Evolutionary conservation across 2,797 vertebrate genomes (phyloP).

Genomic region (Oceanodroma leucorhoa): DNA sequence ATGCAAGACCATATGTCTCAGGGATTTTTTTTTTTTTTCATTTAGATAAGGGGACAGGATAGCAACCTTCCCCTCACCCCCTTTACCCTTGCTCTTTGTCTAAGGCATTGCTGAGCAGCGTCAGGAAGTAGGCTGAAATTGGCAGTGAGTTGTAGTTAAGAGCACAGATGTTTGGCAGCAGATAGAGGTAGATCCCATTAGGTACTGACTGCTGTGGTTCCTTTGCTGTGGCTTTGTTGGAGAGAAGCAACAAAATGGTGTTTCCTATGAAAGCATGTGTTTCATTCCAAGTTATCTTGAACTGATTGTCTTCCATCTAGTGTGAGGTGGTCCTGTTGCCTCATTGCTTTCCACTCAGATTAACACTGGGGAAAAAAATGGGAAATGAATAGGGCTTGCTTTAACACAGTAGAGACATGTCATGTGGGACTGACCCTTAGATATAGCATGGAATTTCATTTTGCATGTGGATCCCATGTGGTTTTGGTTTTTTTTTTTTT

Average conservation of each 20-base stretch:
- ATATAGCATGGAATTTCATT: not conserved
- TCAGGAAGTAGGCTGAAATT: not conserved
- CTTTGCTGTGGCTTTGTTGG: not conserved
- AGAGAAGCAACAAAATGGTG: not conserved
- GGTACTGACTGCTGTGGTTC: not conserved
- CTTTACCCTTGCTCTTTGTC: not conserved
- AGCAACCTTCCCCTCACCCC: not conserved
- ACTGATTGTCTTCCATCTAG: not conserved
- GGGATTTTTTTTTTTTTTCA: conserved; percentile 2
- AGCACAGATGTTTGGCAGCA: conserved; percentile 61
- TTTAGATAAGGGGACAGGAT: not conserved
- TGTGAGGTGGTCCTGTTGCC: not conserved
- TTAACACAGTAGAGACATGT: not conserved
- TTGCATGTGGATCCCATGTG: too few species aligned
- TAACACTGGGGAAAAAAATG: not conserved
- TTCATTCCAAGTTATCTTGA: not conserved
- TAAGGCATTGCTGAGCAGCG: not conserved
- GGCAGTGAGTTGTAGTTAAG: not conserved
- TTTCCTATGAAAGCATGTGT: not conserved
- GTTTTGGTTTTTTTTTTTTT: too few species aligned
- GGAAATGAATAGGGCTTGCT: too few species aligned
- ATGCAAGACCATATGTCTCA: conserved; percentile 50
- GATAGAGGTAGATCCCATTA: not conserved
- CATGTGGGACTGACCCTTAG: too few species aligned
- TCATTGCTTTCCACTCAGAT: not conserved